Evolutionary conservation across 2,797 vertebrate species (phyloP).

Genomic region (Diglossa cyanea): DNA sequence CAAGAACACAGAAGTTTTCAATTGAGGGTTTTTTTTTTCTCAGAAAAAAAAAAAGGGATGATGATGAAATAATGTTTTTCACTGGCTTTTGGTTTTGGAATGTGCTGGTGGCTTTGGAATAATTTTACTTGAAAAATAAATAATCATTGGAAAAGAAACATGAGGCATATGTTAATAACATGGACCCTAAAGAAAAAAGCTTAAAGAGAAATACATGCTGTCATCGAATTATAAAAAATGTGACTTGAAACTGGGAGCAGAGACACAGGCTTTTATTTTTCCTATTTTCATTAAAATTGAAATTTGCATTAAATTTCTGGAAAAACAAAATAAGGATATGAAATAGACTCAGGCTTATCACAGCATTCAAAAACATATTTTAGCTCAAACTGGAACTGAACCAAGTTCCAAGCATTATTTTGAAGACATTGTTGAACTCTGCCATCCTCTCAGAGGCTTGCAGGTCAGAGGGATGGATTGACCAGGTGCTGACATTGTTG

Average conservation of each 20-base stretch:
- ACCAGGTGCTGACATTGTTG: background rate
- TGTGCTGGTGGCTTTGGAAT: background rate
- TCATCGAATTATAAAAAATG: background rate
- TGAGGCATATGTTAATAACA: background rate
- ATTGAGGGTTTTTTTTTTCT: background rate
- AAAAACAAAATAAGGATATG: background rate
- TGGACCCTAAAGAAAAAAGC: background rate
- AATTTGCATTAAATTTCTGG: background rate
- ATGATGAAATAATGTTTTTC: background rate
- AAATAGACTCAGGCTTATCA: background rate
- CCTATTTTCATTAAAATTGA: background rate
- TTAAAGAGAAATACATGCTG: background rate
- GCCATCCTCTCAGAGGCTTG: background rate
- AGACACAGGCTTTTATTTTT: background rate
- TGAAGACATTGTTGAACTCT: background rate
- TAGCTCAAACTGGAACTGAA: background rate
- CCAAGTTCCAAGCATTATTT: background rate
- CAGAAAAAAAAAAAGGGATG: background rate
- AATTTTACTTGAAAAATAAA: background rate
- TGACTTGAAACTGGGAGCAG: background rate
- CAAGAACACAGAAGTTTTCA: background rate
- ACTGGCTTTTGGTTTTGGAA: background rate
- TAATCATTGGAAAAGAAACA: background rate
- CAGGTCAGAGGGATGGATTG: background rate
- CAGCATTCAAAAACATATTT: background rate